Evolutionary conservation across 2,113 vertebrate species (phyloP).

Genomic region (Corynorhinus townsendii): DNA sequence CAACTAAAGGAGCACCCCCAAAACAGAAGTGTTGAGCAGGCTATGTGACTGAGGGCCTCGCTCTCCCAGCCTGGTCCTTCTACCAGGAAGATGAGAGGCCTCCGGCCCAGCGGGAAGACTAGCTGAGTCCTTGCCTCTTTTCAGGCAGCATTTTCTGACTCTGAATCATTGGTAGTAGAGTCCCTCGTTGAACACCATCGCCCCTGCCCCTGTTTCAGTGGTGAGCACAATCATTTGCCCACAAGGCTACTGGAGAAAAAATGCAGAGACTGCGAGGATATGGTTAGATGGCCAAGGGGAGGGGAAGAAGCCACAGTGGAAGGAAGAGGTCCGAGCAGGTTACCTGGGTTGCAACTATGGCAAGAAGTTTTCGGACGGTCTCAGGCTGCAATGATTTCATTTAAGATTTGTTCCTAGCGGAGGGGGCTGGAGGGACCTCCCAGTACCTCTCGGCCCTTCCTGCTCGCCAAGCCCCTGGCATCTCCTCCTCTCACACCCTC

Average conservation of each 20-base stretch:
- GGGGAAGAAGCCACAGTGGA: neutral
- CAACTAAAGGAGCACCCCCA: neutral
- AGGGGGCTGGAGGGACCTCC: neutral
- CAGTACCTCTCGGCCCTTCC: neutral
- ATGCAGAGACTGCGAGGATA: neutral
- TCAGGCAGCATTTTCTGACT: neutral
- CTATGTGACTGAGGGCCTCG: neutral
- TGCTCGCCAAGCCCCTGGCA: neutral
- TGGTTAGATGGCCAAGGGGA: neutral
- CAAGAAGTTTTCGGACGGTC: neutral
- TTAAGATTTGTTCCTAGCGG: neutral
- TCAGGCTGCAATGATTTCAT: neutral
- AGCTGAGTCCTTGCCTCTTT: neutral
- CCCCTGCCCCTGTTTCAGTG: neutral
- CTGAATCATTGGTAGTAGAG: accelerated
- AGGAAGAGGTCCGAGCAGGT: neutral
- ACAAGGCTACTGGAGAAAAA: neutral
- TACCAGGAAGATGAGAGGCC: neutral
- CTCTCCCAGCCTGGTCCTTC: neutral
- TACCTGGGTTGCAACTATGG: neutral
- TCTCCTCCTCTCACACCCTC: neutral
- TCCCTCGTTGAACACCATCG: neutral
- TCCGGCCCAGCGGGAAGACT: neutral
- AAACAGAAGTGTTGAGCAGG: neutral
- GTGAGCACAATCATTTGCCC: neutral